Evolutionary conservation across 1,140 invertebrate genomes (phyloP).

Genomic region (Drosophila sucinea): DNA sequence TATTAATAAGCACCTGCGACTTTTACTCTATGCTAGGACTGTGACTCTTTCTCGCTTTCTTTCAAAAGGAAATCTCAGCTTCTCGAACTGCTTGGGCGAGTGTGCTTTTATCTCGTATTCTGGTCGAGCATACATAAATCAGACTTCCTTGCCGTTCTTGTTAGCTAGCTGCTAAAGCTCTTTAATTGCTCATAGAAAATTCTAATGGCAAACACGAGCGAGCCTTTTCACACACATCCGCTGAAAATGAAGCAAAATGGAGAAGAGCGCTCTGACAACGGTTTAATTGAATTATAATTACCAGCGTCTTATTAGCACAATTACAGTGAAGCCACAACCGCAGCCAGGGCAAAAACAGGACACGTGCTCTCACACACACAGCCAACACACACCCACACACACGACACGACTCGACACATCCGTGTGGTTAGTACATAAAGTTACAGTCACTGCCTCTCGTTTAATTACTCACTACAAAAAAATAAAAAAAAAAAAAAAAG

Average conservation of each 20-base stretch:
- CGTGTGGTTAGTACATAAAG: slow-evolving; percentile 9
- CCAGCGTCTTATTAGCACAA: slow-evolving; percentile 70
- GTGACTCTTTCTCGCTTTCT: neutral
- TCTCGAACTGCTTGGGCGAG: neutral
- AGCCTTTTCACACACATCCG: slow-evolving; percentile 5
- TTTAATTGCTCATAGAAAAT: slow-evolving; percentile 64
- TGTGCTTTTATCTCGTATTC: neutral
- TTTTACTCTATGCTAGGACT: neutral
- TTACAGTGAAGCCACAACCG: slow-evolving; percentile 53
- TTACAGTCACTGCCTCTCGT: neutral
- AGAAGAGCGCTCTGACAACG: slow-evolving; percentile 16
- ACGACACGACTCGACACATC: slow-evolving; percentile 19
- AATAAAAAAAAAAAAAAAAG: neutral
- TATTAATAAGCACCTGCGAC: slow-evolving; percentile 66
- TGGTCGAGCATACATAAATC: slow-evolving; percentile 47
- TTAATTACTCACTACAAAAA: slow-evolving; percentile 1
- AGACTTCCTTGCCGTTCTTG: slow-evolving; percentile 51
- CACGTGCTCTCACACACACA: slow-evolving; percentile 5
- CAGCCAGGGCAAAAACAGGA: slow-evolving; percentile 24
- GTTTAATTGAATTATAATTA: slow-evolving; percentile 80
- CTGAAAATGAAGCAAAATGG: slow-evolving; percentile 10
- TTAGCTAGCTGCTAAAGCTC: slow-evolving; percentile 22
- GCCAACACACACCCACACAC: neutral
- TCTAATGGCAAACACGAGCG: slow-evolving; percentile 73
- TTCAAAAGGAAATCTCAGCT: neutral